Evolutionary conservation across 2,113 vertebrate species (phyloP).

Genomic region (Axis porcinus): DNA sequence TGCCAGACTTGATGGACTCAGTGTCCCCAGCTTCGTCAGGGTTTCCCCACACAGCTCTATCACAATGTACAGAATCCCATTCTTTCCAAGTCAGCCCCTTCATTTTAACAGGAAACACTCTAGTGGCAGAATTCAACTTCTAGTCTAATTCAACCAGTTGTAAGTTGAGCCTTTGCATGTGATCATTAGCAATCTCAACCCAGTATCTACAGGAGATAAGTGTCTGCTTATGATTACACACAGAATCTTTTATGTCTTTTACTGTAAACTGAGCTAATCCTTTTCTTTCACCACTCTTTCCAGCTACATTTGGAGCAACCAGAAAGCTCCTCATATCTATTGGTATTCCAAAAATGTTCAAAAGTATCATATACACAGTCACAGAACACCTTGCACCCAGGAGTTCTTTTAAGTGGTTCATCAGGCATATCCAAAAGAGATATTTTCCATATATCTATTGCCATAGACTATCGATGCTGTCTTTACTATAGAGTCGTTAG

Average conservation of each 20-base stretch:
- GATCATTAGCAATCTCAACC: neutral
- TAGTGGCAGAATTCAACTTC: neutral
- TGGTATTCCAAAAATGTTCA: neutral
- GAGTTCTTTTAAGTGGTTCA: neutral
- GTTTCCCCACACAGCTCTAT: neutral
- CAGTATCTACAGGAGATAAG: neutral
- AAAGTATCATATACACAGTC: neutral
- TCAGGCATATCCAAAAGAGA: neutral
- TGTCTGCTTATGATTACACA: neutral
- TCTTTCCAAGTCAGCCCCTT: rapidly evolving
- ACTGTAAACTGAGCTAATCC: neutral
- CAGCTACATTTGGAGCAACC: neutral
- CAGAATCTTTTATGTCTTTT: neutral
- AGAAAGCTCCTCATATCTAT: neutral
- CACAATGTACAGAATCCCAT: neutral
- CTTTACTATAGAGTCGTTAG: neutral
- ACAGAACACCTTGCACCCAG: neutral
- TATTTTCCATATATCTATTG: neutral
- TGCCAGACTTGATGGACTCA: neutral
- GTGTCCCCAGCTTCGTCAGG: neutral
- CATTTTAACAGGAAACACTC: neutral
- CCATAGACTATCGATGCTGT: neutral
- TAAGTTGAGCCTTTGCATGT: neutral
- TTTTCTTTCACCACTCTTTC: neutral
- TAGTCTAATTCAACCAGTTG: neutral